phyloP scores from a whole-genome alignment of 2,888 invertebrate species.

The Pyrocoelia pectoralis region DNA sequence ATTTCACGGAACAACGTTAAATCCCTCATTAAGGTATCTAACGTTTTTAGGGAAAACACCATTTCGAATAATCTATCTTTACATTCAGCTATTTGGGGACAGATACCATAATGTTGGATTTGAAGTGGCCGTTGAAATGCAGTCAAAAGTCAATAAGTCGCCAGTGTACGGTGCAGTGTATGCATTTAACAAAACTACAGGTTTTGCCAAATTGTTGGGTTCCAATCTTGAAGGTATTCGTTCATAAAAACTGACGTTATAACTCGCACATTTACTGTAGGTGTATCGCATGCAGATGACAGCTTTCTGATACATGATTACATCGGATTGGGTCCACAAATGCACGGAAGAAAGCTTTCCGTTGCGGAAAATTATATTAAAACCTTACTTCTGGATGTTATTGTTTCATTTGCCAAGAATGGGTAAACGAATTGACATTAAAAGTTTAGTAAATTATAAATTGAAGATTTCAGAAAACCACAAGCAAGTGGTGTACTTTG shows the following conservation, averaged over 20 bases:
- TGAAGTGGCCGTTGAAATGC: constrained; percentile 44
- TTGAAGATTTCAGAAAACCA: no score
- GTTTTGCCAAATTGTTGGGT: neutral
- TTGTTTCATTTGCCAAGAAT: no score
- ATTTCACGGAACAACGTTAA: constrained; percentile 42
- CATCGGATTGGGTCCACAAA: no score
- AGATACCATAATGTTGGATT: constrained; percentile 61
- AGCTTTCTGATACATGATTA: neutral
- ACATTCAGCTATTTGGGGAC: constrained; percentile 70
- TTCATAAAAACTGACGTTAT: no score
- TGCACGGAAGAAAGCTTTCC: no score
- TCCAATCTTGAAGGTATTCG: neutral
- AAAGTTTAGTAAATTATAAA: no score
- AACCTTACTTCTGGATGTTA: constrained; percentile 13
- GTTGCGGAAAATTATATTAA: no score
- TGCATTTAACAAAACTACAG: constrained; percentile 44
- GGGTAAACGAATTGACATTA: no score
- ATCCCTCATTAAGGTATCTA: constrained; percentile 44
- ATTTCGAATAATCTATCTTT: no score
- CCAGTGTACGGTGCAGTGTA: constrained; percentile 59
- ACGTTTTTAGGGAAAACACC: no score
- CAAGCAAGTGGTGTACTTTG: no score
- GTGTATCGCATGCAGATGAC: constrained; percentile 18
- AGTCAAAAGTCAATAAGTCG: constrained; percentile 52
- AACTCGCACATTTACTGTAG: neutral